Evolutionary conservation across 2,797 vertebrate species (phyloP), one percentile per base, ranked within the genome.

Genomic region (Oceanodroma leucorhoa): DNA sequence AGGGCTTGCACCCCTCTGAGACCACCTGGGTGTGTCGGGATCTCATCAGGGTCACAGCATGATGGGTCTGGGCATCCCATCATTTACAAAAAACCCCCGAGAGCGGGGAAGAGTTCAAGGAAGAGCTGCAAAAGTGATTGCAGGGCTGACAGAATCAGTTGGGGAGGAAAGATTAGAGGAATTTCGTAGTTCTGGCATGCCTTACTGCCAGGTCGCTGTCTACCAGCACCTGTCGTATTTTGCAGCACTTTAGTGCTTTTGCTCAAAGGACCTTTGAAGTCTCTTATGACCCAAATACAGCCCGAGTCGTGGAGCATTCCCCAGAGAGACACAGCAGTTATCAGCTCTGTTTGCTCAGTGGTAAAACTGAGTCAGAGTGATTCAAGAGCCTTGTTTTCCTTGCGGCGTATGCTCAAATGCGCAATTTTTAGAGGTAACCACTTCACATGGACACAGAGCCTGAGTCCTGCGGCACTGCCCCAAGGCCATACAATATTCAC

Each of bases 251-350:
- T 40, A 87, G 50, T 64, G 55, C 64, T 95, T 94, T 92, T 66
- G 71, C 89, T 92, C 82, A 83, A 78, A 94, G 87, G 64, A 91
- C 50, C 51, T 92, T 79, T 96, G 82, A 94, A 91, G 87, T 93
- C 79, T 94, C 91, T 80, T 91, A 73, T 66, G 92, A 93, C 92
- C 94, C 83, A 94, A 90, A 90, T 90, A 93, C 70, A 82, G 78
- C 45, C 71, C 62, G 83, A 94, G 82, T 83, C 10, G 9, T 22
- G 45, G 71, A 96, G 36, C 32, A 27, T 87, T 83, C 70, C 70
- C 46, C 70, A 65, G 77, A 54, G 87, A 93, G 46, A 69, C 2
- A 2, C 34, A 46, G 72, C 45, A 71, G 50, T 38, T 91, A 75
- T 9, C 8, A 1, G 38, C 58, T 86, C 1, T 0, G 0, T 90